Evolutionary conservation across 2,113 vertebrate species (phyloP).

Genomic region (Donacobius atricapilla): DNA sequence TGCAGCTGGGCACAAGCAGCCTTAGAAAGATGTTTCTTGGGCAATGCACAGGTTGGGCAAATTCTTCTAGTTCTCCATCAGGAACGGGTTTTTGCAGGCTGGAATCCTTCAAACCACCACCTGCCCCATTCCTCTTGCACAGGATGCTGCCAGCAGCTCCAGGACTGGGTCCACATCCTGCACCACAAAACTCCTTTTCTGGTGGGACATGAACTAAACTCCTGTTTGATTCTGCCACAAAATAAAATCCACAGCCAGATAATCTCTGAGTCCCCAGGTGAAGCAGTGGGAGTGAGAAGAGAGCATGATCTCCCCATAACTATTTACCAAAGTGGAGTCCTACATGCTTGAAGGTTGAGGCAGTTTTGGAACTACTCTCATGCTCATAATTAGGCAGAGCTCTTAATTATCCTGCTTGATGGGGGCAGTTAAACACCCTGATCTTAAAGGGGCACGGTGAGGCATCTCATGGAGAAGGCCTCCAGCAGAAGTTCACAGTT

Average conservation of each 20-base stretch:
- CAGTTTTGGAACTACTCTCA: neutral
- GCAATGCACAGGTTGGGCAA: rapidly evolving
- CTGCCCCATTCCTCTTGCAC: neutral
- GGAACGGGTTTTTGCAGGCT: neutral
- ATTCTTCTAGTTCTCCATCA: neutral
- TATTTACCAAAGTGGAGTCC: neutral
- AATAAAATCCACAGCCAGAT: neutral
- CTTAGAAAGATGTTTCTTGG: rapidly evolving
- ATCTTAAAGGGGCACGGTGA: neutral
- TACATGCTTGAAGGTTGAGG: neutral
- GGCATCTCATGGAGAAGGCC: neutral
- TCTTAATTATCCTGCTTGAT: neutral
- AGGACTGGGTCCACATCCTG: neutral
- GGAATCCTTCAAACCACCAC: neutral
- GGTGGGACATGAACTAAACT: neutral
- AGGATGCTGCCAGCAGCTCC: neutral
- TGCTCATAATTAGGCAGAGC: neutral
- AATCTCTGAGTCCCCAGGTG: neutral
- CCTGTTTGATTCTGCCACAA: neutral
- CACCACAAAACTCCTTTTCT: neutral
- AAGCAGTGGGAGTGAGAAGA: rapidly evolving
- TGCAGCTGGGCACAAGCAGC: neutral
- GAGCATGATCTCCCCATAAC: rapidly evolving
- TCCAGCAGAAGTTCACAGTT: neutral
- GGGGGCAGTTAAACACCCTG: neutral